Percentiles rank a stretch among this genome's conserved stretches.
Evolutionary conservation across 2,113 vertebrate genomes (phyloP).

Genomic region (Lonchura striata): DNA sequence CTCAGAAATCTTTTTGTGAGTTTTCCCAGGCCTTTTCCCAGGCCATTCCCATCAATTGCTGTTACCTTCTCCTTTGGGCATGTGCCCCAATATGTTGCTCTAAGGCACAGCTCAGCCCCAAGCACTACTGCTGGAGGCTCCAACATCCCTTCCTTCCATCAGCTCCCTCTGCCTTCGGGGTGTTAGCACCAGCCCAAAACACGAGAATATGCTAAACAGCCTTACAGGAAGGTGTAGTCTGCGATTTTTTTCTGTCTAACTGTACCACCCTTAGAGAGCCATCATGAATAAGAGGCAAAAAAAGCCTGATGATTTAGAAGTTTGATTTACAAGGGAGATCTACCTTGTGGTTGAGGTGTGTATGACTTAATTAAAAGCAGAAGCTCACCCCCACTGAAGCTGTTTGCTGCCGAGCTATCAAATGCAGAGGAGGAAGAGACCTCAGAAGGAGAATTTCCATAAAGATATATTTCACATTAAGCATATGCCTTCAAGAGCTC

Average conservation of each 20-base stretch:
- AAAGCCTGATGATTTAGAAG: not conserved
- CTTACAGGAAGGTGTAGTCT: not conserved
- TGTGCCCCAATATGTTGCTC: not conserved
- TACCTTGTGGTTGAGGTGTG: not conserved
- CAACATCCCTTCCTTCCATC: not conserved
- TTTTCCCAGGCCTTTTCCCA: not conserved
- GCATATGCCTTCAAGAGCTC: not conserved
- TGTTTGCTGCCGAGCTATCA: not conserved
- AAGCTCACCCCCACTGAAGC: not conserved
- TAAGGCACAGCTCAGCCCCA: not conserved
- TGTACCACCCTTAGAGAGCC: not conserved
- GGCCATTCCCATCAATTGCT: not conserved
- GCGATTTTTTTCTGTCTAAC: not conserved
- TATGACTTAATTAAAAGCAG: slow-evolving; percentile 25
- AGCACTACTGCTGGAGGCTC: not conserved
- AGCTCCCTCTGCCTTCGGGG: not conserved
- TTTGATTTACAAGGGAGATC: slow-evolving; percentile 16
- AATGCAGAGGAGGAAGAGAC: not conserved
- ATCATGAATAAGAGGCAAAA: not conserved
- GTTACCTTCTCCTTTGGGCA: not conserved
- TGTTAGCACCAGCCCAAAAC: not conserved
- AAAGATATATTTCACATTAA: not conserved
- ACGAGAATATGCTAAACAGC: not conserved
- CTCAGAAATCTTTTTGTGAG: not conserved
- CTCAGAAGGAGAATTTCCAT: not conserved